These are phyloP conservation scores for Planiliza haematocheilus DNA, from an alignment of 2,113 vertebrate species.

Conservation along the genomic window DNA sequence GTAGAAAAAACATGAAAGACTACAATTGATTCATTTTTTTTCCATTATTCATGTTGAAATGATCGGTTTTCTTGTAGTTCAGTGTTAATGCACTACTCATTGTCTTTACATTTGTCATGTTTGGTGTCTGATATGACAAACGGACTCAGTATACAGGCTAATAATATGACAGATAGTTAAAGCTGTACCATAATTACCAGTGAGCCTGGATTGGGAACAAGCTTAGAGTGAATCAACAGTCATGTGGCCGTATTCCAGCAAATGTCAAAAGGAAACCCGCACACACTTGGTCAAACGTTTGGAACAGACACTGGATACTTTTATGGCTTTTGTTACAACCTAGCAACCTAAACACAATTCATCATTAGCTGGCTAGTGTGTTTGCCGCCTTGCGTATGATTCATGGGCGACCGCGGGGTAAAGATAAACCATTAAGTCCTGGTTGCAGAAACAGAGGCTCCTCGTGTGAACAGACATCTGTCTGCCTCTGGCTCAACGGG, in stretches of 20 bases:
- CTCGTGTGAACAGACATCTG: slow-evolving; percentile 57
- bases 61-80: no score
- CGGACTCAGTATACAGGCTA: background rate
- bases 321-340: slow-evolving; percentile 16
- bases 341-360: slow-evolving; percentile 59
- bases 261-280: slow-evolving; percentile 29
- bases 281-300: slow-evolving; percentile 23
- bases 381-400: slow-evolving; percentile 42
- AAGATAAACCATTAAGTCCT: slow-evolving; percentile 56
- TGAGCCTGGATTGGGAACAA: slow-evolving; percentile 15
- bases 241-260: slow-evolving; percentile 32
- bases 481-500: slow-evolving; percentile 48
- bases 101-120: slow-evolving; percentile 1
- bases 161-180: background rate
- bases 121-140: background rate
- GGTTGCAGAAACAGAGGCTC: slow-evolving; percentile 48
- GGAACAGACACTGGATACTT: slow-evolving; percentile 26
- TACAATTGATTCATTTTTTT: no score
- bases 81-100: background rate
- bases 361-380: slow-evolving; percentile 22
- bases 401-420: slow-evolving; percentile 58
- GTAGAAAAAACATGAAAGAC: no score
- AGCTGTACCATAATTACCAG: background rate
- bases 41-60: no score
- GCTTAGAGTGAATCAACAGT: background rate